Conservation (phyloP, 2,797 vertebrate genomes). For the Microctenopoma lineatum region DNA sequence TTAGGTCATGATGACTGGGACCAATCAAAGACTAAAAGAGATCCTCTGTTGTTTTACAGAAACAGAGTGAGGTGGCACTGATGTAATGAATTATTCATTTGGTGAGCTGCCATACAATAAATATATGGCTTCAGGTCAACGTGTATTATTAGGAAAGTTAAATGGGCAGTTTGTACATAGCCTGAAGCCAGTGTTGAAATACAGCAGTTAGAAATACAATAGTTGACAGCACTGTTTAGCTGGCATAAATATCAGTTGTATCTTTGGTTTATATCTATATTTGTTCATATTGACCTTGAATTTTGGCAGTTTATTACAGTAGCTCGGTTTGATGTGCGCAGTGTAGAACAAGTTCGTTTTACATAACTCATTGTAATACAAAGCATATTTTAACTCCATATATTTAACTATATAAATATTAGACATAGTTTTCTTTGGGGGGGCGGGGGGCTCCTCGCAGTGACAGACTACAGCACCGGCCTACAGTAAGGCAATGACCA, state of each 20-base stretch:
- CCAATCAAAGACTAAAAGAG: constrained; percentile 63
- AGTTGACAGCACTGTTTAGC: constrained; percentile 7
- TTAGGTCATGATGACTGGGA: constrained; percentile 74
- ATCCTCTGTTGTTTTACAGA: constrained; percentile 57
- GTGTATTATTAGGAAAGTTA: constrained; percentile 47
- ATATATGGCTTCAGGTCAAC: constrained; percentile 39
- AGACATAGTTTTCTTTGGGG: constrained; percentile 10
- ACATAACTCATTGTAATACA: not conserved
- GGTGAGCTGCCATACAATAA: constrained; percentile 16
- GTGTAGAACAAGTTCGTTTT: not conserved
- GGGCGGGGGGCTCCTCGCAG: constrained; percentile 20
- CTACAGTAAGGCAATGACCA: constrained; percentile 37
- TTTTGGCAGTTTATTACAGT: constrained; percentile 5
- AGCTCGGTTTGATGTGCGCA: not conserved
- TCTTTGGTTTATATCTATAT: constrained; percentile 1
- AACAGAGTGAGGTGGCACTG: constrained; percentile 42
- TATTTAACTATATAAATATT: constrained; percentile 5
- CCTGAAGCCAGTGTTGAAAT: constrained; percentile 19
- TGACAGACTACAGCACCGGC: constrained; percentile 43
- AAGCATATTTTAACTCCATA: not conserved
- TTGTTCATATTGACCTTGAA: constrained; percentile 54
- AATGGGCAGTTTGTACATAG: constrained; percentile 14
- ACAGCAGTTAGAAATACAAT: constrained; percentile 40
- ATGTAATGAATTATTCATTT: constrained; percentile 48
- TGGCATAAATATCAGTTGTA: constrained; percentile 12